Evolutionary conservation across 2,113 vertebrate genomes (phyloP).

Genomic region (Osmerus eperlanus): DNA sequence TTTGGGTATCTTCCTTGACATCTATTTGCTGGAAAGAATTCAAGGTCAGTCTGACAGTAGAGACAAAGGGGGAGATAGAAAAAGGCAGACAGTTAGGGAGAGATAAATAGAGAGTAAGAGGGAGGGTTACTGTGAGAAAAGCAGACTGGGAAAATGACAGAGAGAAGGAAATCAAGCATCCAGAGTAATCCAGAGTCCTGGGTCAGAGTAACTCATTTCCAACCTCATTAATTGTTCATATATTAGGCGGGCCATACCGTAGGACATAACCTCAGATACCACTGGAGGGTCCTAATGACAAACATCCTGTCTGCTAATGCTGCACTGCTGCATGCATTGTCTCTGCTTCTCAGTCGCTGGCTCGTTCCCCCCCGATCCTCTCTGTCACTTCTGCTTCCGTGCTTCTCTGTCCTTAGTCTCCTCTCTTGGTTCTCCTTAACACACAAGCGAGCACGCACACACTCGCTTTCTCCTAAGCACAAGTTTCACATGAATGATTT

Average conservation of each 20-base stretch:
- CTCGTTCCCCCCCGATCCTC: background rate
- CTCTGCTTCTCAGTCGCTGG: background rate
- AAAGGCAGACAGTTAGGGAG: background rate
- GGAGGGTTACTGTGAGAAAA: background rate
- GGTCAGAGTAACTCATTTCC: slow-evolving; percentile 14
- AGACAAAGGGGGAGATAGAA: background rate
- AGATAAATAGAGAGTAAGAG: background rate
- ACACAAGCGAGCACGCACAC: background rate
- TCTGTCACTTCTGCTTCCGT: background rate
- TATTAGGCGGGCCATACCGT: background rate
- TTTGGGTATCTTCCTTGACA: too few relatives aligned
- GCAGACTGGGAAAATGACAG: background rate
- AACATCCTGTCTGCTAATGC: slow-evolving; percentile 4
- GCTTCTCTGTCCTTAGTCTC: background rate
- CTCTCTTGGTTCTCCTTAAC: background rate
- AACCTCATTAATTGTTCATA: slow-evolving; percentile 10
- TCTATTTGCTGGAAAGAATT: background rate
- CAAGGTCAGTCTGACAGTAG: background rate
- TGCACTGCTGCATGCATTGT: background rate
- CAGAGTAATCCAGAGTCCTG: background rate
- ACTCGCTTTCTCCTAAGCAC: background rate
- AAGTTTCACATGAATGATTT: slow-evolving; percentile 19
- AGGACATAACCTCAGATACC: background rate
- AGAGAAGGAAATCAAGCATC: background rate
- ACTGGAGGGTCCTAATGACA: slow-evolving; percentile 9